Evolutionary conservation across 2,888 invertebrate species (phyloP).

Genomic region (Dasysyrphus albostriatus): DNA sequence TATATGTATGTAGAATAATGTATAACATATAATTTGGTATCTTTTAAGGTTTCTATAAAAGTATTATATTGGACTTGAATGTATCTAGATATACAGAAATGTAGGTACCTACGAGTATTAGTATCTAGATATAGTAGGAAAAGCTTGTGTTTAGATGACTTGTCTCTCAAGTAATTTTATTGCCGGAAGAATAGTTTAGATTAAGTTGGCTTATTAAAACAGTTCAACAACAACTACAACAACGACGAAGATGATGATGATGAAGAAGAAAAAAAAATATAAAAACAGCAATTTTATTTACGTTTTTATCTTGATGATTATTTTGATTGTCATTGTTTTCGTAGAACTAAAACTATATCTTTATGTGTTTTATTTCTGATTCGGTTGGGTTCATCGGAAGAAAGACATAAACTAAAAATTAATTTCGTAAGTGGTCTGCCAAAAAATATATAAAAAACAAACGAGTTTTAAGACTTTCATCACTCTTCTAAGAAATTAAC

Average conservation of each 20-base stretch:
- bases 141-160: constrained; percentile 23
- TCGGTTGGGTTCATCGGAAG: too few relatives aligned
- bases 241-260: too few relatives aligned
- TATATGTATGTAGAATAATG: background rate
- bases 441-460: too few relatives aligned
- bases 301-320: too few relatives aligned
- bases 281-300: background rate
- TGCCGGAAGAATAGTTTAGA: constrained; percentile 25
- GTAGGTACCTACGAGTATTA: background rate
- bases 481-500: too few relatives aligned
- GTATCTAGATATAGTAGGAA: background rate
- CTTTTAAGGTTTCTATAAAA: constrained; percentile 4
- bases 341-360: too few relatives aligned
- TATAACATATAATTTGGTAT: constrained; percentile 3
- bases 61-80: background rate
- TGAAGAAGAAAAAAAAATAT: background rate
- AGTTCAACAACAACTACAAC: background rate
- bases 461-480: too few relatives aligned
- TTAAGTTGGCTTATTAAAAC: constrained; percentile 17
- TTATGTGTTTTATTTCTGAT: too few relatives aligned
- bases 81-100: too few relatives aligned
- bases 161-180: constrained; percentile 4
- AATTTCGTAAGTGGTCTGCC: too few relatives aligned
- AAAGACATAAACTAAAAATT: too few relatives aligned
- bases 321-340: too few relatives aligned